Evolutionary conservation across 53 echinoderm and acorn worm genomes (phyloP).

Genomic region (Patiria pectinifera): DNA sequence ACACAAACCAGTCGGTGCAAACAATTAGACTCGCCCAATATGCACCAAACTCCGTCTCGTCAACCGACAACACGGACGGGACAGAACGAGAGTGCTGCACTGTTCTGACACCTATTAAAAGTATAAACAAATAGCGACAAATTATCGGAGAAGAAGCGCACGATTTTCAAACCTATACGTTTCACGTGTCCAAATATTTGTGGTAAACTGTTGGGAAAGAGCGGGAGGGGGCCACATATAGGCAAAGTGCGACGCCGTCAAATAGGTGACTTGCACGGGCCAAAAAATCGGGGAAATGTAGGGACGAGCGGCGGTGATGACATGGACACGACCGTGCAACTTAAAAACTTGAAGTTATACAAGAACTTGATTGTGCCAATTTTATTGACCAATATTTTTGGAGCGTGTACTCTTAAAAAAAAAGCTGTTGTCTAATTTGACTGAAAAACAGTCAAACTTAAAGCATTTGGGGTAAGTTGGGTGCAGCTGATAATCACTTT

Average conservation of each 20-base stretch:
- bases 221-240: background rate
- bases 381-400: no score
- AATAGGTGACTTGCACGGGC: background rate
- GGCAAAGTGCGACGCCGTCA: background rate
- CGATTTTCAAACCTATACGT: conserved; percentile 37
- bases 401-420: no score
- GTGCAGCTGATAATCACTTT: no score
- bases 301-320: background rate
- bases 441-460: no score
- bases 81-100: background rate
- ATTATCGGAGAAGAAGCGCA: conserved; percentile 39
- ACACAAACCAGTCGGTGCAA: background rate
- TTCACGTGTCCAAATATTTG: conserved; percentile 54
- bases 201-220: background rate
- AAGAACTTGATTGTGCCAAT: no score
- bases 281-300: background rate
- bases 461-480: no score
- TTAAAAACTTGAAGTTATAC: no score
- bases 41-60: background rate
- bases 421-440: no score
- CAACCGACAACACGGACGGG: background rate
- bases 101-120: conserved; percentile 28
- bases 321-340: background rate
- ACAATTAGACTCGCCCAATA: background rate
- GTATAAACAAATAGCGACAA: conserved; percentile 47